These are phyloP conservation scores for Harpegnathos saltator DNA, from an alignment of 1,140 invertebrate genomes.

Conservation along the genomic window DNA sequence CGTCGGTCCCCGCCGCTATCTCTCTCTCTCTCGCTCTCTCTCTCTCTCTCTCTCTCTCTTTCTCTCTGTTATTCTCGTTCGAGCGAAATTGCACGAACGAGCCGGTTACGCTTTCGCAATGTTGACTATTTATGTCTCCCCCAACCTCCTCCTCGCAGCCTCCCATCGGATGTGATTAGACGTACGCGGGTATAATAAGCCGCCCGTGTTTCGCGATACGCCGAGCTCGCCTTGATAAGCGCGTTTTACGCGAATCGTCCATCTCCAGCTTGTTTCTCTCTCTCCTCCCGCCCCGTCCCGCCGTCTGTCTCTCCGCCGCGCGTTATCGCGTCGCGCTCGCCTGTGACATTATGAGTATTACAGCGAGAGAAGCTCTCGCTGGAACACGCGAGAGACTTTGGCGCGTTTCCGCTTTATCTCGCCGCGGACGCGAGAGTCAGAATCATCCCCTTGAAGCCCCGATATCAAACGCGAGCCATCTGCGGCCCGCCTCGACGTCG, in stretches of 20 bases:
- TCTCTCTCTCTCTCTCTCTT: neutral
- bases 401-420: neutral
- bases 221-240: slow-evolving; percentile 6
- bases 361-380: neutral
- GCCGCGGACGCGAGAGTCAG: neutral
- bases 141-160: too few species aligned
- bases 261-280: slow-evolving; percentile 22
- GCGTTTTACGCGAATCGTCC: neutral
- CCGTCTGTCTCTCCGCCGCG: too few species aligned
- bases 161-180: slow-evolving; percentile 24
- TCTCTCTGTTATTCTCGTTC: neutral
- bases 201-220: slow-evolving; percentile 7
- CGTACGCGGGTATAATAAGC: slow-evolving; percentile 31
- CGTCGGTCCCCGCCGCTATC: neutral
- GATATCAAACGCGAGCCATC: too few species aligned
- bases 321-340: neutral
- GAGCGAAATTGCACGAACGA: slow-evolving; percentile 32
- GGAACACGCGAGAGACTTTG: neutral
- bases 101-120: slow-evolving; percentile 33
- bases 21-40: neutral
- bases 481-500: too few species aligned
- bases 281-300: too few species aligned
- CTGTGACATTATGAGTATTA: neutral
- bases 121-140: slow-evolving; percentile 5
- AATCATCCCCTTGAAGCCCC: too few species aligned